Conservation (phyloP, 2,888 invertebrate genomes). For the Cerastis leucographa region DNA sequence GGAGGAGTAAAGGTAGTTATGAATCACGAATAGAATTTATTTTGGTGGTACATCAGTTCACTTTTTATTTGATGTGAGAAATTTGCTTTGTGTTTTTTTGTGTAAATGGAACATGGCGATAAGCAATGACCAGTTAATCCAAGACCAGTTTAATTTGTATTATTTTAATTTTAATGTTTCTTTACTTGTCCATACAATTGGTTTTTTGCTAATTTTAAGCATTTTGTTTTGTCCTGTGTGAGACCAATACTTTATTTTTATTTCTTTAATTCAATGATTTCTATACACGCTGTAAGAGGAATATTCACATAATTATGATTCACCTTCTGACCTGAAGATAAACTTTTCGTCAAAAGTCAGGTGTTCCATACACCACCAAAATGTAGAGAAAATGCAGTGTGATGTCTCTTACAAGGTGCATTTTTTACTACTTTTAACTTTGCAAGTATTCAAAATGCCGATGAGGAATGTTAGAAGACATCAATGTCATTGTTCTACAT, state of each 20-base stretch:
- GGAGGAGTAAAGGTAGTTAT: conserved; percentile 35
- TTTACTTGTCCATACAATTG: too few relatives aligned
- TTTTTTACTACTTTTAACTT: not conserved
- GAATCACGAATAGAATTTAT: conserved; percentile 39
- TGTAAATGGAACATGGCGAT: too few relatives aligned
- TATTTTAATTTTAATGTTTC: too few relatives aligned
- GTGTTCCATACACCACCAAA: not conserved
- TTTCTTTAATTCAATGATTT: not conserved
- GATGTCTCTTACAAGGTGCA: not conserved
- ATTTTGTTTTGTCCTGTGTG: too few relatives aligned
- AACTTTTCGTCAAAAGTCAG: not conserved
- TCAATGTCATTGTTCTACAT: not conserved
- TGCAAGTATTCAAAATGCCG: not conserved
- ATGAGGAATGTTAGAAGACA: not conserved
- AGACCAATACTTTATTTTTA: too few relatives aligned
- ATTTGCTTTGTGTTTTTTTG: not conserved
- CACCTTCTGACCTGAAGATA: not conserved
- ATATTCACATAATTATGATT: not conserved
- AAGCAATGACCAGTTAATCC: too few relatives aligned
- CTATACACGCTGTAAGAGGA: not conserved
- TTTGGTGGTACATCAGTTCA: conserved; percentile 7
- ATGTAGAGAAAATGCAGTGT: not conserved
- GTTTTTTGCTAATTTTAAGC: too few relatives aligned
- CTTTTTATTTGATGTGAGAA: not conserved
- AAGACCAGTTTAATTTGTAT: too few relatives aligned